Evolutionary conservation across 2,113 vertebrate genomes (phyloP), one percentile per base, ranked within the genome.

Genomic region (Toxostoma redivivum): DNA sequence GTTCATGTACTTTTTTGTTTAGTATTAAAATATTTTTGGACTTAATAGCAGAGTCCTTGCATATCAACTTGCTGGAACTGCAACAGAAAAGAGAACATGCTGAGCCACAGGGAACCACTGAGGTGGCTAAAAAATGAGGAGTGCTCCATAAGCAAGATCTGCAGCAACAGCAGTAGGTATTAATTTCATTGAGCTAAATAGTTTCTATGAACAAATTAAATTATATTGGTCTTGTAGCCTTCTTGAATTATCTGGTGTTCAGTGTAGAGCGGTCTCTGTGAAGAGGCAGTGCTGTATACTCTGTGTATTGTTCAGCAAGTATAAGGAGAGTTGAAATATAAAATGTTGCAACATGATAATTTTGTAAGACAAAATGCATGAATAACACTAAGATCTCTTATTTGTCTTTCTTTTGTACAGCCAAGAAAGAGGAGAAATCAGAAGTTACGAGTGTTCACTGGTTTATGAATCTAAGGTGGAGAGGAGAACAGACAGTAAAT

Each of bases 331-430:
- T 2, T 87, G 67, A 86, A 66, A 77, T 54, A 45, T 7, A 17
- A 74, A 71, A 13, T 61, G 23, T 22, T 62, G 15, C 17, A 85
- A 30, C 12, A 17, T 0, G 1, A 11, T 25, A 27, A n/a, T 88
- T 92, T 84, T 91, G 12, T 77, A 80, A 90, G 31, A 15, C 61
- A 37, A 79, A 88, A 50, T 67, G 10, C 8, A 28, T 47, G 14
- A 89, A 13, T 84, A 38, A 88, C 47, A 22, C 44, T 70, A n/a
- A 66, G 21, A 19, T n/a, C 33, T 93, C 37, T 92, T 85, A 30
- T 79, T 83, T 95, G n/a, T 95, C 86, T 97, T 67, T 77, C 71
- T 92, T 96, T 79, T 93, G 62, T 93, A 44, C 72, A 98, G 98
- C 48, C 96, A 95, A 89, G 97, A 97, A 91, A 72, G 90, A 65